These are phyloP conservation scores for Caenorhabditis japonica DNA, from an alignment of 2,888 invertebrate genomes.

Conservation along the genomic window DNA sequence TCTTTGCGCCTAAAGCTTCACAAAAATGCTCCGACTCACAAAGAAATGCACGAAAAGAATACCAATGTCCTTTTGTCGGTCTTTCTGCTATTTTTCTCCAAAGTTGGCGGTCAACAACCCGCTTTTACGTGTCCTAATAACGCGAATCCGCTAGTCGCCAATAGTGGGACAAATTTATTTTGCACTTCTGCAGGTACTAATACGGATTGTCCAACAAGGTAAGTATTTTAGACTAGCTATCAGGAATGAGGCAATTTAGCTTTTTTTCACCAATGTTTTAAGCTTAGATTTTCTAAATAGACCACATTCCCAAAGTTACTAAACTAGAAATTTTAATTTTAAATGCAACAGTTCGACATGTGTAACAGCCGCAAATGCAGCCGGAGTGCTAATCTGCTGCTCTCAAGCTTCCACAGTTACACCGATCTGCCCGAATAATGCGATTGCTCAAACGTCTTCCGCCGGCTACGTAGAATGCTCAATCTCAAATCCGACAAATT, in stretches of 20 bases:
- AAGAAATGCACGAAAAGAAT: slow-evolving; percentile 37
- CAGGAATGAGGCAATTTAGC: background rate
- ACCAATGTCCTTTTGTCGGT: slow-evolving; percentile 28
- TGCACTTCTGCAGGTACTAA: slow-evolving; percentile 55
- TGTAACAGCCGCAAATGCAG: slow-evolving; percentile 56
- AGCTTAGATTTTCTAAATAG: too few relatives aligned
- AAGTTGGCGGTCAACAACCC: slow-evolving; percentile 32
- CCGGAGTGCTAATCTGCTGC: slow-evolving; percentile 67
- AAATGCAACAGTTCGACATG: slow-evolving; percentile 62
- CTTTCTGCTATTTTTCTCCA: slow-evolving; percentile 15
- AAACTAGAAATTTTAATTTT: slow-evolving; percentile 2
- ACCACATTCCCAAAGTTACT: background rate
- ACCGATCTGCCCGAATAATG: slow-evolving; percentile 70
- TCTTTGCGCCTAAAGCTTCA: too few relatives aligned
- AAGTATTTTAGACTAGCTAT: background rate
- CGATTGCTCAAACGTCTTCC: slow-evolving; percentile 63
- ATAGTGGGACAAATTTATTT: slow-evolving; percentile 59
- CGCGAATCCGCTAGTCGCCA: slow-evolving; percentile 49
- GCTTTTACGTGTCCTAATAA: slow-evolving; percentile 49
- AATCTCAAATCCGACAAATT: slow-evolving; percentile 53
- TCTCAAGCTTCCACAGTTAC: slow-evolving; percentile 45
- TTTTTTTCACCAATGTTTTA: background rate
- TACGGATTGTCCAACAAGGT: slow-evolving; percentile 62
- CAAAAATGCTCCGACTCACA: slow-evolving; percentile 39
- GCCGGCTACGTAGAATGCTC: slow-evolving; percentile 66